phyloP scores from a whole-genome alignment of 2,888 invertebrate genomes.

The Neoitamus cyanurus region DNA sequence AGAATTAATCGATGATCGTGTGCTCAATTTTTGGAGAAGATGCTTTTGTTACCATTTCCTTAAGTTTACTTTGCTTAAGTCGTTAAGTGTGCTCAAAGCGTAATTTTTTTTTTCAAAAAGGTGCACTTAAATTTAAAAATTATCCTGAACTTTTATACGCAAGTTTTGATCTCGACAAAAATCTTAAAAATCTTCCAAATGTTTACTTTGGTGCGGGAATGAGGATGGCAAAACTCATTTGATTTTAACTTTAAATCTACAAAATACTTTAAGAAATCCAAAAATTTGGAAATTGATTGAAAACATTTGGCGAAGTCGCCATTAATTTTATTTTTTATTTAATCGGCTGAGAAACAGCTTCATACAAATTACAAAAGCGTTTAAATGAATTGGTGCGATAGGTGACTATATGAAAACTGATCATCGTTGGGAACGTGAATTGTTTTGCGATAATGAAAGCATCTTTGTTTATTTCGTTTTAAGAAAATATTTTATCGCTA shows the following conservation, averaged over 20 bases:
- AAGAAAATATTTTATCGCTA: conserved; percentile 4
- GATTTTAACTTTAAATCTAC: not conserved
- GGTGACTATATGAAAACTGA: not conserved
- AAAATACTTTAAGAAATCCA: not conserved
- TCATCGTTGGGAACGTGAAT: conserved; percentile 47
- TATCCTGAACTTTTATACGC: conserved; percentile 4
- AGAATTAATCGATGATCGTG: conserved; percentile 67
- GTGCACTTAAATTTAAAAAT: conserved; percentile 46
- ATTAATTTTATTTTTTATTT: not conserved
- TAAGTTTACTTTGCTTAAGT: conserved; percentile 45
- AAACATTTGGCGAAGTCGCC: not conserved
- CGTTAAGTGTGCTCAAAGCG: conserved; percentile 34
- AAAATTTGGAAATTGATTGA: not conserved
- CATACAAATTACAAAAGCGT: conserved; percentile 23
- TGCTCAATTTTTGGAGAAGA: conserved; percentile 64
- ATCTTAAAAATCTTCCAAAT: conserved; percentile 45
- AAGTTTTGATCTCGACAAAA: conserved; percentile 1
- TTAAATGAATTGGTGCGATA: conserved; percentile 24
- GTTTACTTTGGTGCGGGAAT: conserved; percentile 47
- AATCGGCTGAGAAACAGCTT: not conserved
- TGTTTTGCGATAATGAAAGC: conserved; percentile 64
- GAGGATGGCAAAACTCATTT: conserved; percentile 3
- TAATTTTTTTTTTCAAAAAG: conserved; percentile 39
- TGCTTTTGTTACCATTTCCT: conserved; percentile 64
- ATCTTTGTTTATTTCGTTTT: conserved; percentile 60